These are phyloP conservation scores for Actinia tenebrosa DNA, from an alignment of 64 coral and sea anemone species.

Conservation along the genomic window DNA sequence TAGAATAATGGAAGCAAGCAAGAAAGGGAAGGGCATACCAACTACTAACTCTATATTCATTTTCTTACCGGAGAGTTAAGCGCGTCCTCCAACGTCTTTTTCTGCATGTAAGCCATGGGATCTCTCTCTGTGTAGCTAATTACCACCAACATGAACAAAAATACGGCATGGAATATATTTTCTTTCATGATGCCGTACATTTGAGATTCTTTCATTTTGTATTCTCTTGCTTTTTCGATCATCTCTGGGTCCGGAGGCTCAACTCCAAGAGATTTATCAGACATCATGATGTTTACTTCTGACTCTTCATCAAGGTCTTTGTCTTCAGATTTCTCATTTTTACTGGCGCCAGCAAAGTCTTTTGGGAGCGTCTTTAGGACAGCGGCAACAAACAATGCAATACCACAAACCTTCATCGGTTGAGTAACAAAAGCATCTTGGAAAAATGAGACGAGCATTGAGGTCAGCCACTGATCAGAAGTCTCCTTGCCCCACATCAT, in stretches of 20 bases:
- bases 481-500: slow-evolving; percentile 68
- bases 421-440: slow-evolving; percentile 57
- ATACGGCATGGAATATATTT: slow-evolving; percentile 13
- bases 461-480: slow-evolving; percentile 54
- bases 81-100: slow-evolving; percentile 35
- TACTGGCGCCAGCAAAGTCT: neutral
- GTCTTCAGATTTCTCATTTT: neutral
- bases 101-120: slow-evolving; percentile 38
- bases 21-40: neutral
- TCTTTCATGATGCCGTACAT: slow-evolving; percentile 45
- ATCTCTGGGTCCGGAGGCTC: slow-evolving; percentile 9
- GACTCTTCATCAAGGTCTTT: neutral
- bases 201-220: slow-evolving; percentile 45
- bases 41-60: neutral
- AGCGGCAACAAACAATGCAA: slow-evolving; percentile 34
- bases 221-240: slow-evolving; percentile 30
- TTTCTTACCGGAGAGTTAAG: slow-evolving; percentile 19
- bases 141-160: slow-evolving; percentile 28
- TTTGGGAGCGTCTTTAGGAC: slow-evolving; percentile 27
- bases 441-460: slow-evolving; percentile 59
- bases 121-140: slow-evolving; percentile 38
- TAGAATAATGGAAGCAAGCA: neutral
- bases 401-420: slow-evolving; percentile 42
- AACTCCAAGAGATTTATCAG: neutral
- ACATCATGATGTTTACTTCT: neutral